Percentiles rank a stretch among this genome's conserved stretches.
Conservation (phyloP, 2,797 vertebrate genomes). For the Rhabdophis nuchalis region DNA sequence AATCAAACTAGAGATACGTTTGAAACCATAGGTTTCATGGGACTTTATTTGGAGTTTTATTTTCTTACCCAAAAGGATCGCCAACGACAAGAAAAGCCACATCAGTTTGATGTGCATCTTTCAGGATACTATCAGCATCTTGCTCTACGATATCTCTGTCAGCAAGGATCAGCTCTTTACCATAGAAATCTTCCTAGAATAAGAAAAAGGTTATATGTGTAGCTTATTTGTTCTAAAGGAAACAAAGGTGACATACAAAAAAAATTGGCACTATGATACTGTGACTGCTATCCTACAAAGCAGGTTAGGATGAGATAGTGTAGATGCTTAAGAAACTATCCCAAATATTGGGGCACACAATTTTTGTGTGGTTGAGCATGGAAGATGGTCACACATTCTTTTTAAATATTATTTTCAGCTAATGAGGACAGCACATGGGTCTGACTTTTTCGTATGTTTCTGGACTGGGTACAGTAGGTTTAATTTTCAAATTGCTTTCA, state of each 20-base stretch:
- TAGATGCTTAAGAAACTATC: not conserved
- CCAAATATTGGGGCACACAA: not conserved
- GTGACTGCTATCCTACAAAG: not conserved
- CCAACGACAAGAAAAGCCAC: constrained; percentile 94
- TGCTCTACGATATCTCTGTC: constrained; percentile 93
- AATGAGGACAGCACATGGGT: not conserved
- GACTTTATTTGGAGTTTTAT: constrained; percentile 11
- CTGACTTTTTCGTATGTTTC: not conserved
- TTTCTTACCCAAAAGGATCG: constrained; percentile 90
- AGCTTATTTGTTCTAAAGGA: not conserved
- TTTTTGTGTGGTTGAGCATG: not conserved
- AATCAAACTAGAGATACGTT: not conserved
- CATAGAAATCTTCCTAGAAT: constrained; percentile 89
- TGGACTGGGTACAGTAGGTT: not conserved
- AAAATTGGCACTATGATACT: not conserved
- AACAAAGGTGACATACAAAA: not conserved
- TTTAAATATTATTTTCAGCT: not conserved
- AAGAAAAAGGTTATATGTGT: not conserved
- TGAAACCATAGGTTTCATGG: not conserved
- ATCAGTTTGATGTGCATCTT: constrained; percentile 80
- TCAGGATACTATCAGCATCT: constrained; percentile 85
- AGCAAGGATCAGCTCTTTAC: constrained; percentile 85
- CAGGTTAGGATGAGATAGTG: not conserved
- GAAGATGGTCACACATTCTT: not conserved
- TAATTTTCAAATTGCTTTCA: not conserved